Conservation (phyloP, 2,113 vertebrate genomes). For the Planiliza haematocheilus region DNA sequence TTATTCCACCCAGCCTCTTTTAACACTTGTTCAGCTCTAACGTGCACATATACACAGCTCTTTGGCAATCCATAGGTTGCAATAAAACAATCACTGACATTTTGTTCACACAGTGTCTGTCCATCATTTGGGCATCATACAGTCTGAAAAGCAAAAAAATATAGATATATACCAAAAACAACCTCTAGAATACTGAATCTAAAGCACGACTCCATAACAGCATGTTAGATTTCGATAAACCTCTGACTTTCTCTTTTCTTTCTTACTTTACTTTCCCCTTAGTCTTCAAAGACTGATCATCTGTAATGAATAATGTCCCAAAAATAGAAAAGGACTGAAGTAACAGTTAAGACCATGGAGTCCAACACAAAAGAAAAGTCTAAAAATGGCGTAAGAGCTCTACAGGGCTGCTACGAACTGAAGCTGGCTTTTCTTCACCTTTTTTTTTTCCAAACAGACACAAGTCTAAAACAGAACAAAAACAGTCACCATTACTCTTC, state of each 20-base stretch:
- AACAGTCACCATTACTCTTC: conserved; percentile 80
- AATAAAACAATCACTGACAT: conserved; percentile 79
- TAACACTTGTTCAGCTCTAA: conserved; percentile 53
- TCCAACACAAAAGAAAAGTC: conserved; percentile 73
- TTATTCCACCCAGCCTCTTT: conserved; percentile 28
- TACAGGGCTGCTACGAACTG: conserved; percentile 74
- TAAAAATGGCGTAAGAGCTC: conserved; percentile 74
- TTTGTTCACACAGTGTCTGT: conserved; percentile 79
- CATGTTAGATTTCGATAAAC: conserved; percentile 78
- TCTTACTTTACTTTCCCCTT: conserved; percentile 49
- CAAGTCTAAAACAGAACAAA: conserved; percentile 83
- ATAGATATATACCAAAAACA: conserved; percentile 81
- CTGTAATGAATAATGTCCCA: conserved; percentile 61
- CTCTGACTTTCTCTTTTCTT: conserved; percentile 65
- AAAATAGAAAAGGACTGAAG: conserved; percentile 65
- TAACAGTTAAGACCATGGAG: conserved; percentile 66
- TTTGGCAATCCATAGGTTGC: conserved; percentile 88
- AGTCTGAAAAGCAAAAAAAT: conserved; percentile 78
- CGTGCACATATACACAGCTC: conserved; percentile 66
- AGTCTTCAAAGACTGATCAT: conserved; percentile 58
- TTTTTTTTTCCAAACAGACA: conserved; percentile 69
- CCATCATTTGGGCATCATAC: conserved; percentile 75
- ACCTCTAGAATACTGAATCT: conserved; percentile 80
- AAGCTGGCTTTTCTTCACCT: conserved; percentile 73
- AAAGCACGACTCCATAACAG: conserved; percentile 80